phyloP scores from a whole-genome alignment of 2,888 invertebrate genomes.

The Nomada fabriciana region DNA sequence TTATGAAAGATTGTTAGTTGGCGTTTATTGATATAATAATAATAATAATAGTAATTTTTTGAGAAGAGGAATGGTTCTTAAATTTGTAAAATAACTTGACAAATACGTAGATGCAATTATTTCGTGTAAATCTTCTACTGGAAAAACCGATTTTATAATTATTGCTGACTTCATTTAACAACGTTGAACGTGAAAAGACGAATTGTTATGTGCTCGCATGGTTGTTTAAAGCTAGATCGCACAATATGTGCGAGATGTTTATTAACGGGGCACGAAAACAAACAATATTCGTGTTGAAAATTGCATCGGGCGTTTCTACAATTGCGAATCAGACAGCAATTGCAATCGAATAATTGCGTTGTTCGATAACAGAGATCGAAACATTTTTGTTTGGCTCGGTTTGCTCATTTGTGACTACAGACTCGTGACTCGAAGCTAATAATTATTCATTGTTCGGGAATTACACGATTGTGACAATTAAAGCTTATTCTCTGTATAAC shows the following conservation, averaged over 20 bases:
- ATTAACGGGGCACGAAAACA: too few relatives aligned
- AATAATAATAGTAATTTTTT: too few relatives aligned
- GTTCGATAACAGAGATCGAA: too few relatives aligned
- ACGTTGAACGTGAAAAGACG: not conserved
- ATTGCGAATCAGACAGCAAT: not conserved
- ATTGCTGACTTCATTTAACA: not conserved
- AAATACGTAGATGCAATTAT: too few relatives aligned
- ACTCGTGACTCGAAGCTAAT: not conserved
- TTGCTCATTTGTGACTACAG: not conserved
- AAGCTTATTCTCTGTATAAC: not conserved
- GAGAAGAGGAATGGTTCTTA: too few relatives aligned
- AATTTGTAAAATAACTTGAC: too few relatives aligned
- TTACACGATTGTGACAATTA: too few relatives aligned
- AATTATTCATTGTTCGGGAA: not conserved
- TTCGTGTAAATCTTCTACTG: too few relatives aligned
- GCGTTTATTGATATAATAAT: too few relatives aligned
- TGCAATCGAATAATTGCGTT: slow-evolving; percentile 8
- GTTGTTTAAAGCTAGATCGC: not conserved
- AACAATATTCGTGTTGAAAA: not conserved
- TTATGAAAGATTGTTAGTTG: too few relatives aligned
- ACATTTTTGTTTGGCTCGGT: not conserved
- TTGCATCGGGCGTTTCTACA: not conserved
- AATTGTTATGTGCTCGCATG: not conserved
- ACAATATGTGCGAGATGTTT: not conserved
- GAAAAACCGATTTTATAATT: too few relatives aligned